Conservation (phyloP, 1,140 invertebrate species). For the Coelopa frigida region DNA sequence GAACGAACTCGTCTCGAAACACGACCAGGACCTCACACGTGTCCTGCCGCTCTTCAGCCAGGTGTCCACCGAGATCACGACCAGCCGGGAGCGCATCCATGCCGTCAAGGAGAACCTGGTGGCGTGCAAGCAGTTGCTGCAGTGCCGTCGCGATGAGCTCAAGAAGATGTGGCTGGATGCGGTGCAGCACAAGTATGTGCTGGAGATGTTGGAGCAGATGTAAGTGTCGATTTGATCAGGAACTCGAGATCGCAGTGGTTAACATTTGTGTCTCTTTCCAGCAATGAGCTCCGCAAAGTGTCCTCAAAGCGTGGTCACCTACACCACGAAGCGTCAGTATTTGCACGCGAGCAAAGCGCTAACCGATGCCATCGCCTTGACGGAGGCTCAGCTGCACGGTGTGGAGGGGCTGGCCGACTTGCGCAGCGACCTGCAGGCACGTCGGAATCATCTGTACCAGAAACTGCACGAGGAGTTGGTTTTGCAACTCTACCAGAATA, state of each 20-base stretch:
- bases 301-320: slow-evolving; percentile 65
- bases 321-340: slow-evolving; percentile 70
- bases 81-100: slow-evolving; percentile 71
- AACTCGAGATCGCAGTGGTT: background rate
- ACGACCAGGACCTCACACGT: slow-evolving; percentile 81
- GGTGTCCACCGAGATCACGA: slow-evolving; percentile 38
- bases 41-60: slow-evolving; percentile 50
- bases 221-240: slow-evolving; percentile 45
- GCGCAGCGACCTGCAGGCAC: slow-evolving; percentile 59
- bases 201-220: slow-evolving; percentile 84
- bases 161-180: slow-evolving; percentile 88
- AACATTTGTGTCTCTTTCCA: slow-evolving; percentile 37
- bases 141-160: slow-evolving; percentile 87
- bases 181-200: slow-evolving; percentile 83
- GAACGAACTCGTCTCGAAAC: slow-evolving; percentile 78
- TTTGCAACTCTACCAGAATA: slow-evolving; percentile 65
- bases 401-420: slow-evolving; percentile 78
- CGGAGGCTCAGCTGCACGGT: slow-evolving; percentile 63
- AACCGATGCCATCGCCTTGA: slow-evolving; percentile 59
- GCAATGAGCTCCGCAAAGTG: slow-evolving; percentile 69
- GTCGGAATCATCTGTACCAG: slow-evolving; percentile 65
- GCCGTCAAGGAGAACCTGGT: slow-evolving; percentile 82
- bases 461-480: slow-evolving; percentile 66
- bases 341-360: slow-evolving; percentile 78
- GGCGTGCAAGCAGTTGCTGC: slow-evolving; percentile 82